Evolutionary conservation across 1,140 invertebrate species (phyloP), one percentile per base, ranked within the genome.

Genomic region (Lycorma delicatula): DNA sequence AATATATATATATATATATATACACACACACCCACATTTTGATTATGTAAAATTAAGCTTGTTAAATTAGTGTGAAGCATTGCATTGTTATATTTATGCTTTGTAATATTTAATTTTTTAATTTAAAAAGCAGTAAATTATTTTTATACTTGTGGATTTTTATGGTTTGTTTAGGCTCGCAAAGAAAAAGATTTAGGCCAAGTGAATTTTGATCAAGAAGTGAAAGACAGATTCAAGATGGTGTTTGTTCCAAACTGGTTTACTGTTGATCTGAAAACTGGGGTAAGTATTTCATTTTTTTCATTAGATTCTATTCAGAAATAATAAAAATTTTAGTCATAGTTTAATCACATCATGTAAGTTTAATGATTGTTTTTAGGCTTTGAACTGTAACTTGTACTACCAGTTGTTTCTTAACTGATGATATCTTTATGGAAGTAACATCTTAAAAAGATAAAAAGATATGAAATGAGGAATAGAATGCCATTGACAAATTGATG

Each of bases 221-320:
- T 96, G 0, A 95, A 97, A 68, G 88, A 89, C 70, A 78, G 89
- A 63, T 92, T 89, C 61, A 93, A 95, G 77, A 87, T 89, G 76
- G 85, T 99, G 48, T 97, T 89, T 75, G 93, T 99, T 65, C 97
- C 97, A 38, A 97, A 93, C 77, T 99, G 97, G 97, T 99, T 99
- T 73, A 96, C 91, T 67, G 93, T 99, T 51, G 97, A 99, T 77
- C 80, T 98, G 5, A 99, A 99, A 78, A 98, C 94, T 59, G 97
- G 97, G 57, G 89, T 93, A 75, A 72, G 80, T 78, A 31, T 16
- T 59, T 34, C 41, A 48, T 28, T 16, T 27, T 47, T 50, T 58
- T 49, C n/a, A 4, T 27, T 27, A 47, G 28, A n/a, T 56, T 3
- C 34, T 51, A 41, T 46, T 47, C 25, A 41, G 9, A 7, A 5